These are phyloP conservation scores for Atta cephalotes DNA, from an alignment of 1,140 invertebrate species.

Conservation along the genomic window DNA sequence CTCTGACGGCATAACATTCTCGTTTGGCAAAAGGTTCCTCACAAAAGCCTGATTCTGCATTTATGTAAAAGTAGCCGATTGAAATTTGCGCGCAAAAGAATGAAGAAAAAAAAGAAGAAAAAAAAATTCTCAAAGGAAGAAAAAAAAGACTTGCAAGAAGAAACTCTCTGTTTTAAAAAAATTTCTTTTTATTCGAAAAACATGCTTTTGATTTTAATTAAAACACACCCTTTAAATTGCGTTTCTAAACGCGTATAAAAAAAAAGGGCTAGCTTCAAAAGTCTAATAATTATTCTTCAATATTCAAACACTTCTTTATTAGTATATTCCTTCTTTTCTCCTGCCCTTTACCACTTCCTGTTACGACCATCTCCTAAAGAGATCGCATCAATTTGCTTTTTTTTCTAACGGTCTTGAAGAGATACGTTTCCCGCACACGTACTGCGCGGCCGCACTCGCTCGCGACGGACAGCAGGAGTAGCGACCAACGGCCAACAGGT, in stretches of 20 bases:
- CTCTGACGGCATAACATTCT: constrained; percentile 55
- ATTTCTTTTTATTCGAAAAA: background rate
- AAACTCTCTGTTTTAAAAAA: background rate
- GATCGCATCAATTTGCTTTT: constrained; percentile 61
- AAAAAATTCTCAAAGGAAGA: background rate
- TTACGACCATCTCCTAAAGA: constrained; percentile 32
- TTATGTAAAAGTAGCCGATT: constrained; percentile 28
- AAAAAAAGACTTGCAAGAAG: background rate
- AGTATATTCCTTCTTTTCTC: background rate
- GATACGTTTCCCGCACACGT: constrained; percentile 51
- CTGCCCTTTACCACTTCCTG: constrained; percentile 35
- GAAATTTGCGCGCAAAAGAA: constrained; percentile 24
- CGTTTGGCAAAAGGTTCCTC: constrained; percentile 35
- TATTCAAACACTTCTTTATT: background rate
- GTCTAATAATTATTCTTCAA: background rate
- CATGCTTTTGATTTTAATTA: background rate
- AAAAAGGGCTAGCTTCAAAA: too few relatives aligned
- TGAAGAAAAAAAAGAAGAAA: background rate
- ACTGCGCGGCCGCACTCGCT: constrained; percentile 61
- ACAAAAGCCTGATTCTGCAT: constrained; percentile 35
- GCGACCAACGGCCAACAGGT: constrained; percentile 82
- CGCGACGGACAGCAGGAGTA: constrained; percentile 66
- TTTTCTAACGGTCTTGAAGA: constrained; percentile 70
- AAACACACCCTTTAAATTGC: background rate
- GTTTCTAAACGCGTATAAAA: background rate